These are phyloP conservation scores for Stegophylla sp. DNA, from an alignment of 2,888 invertebrate genomes.

Conservation along the genomic window DNA sequence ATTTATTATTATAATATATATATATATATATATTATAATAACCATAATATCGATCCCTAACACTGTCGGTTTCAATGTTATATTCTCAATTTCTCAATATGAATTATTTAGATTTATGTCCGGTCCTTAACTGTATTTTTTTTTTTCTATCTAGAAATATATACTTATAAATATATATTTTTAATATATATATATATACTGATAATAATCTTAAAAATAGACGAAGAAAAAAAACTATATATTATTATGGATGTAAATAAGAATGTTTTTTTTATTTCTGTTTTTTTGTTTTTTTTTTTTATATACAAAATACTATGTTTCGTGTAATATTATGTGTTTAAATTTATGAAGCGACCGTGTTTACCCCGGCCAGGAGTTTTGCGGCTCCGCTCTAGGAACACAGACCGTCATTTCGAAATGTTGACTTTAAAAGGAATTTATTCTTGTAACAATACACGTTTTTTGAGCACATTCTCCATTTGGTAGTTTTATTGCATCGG, in stretches of 20 bases:
- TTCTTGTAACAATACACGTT: conserved; percentile 10
- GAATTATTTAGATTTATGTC: too few species aligned
- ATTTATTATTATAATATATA: background rate
- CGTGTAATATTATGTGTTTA: conserved; percentile 45
- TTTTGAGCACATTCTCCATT: conserved; percentile 17
- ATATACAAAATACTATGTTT: conserved; percentile 5
- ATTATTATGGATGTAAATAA: background rate
- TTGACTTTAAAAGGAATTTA: conserved; percentile 2
- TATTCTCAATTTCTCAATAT: too few species aligned
- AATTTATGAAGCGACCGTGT: conserved; percentile 25
- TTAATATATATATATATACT: background rate
- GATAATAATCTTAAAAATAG: background rate
- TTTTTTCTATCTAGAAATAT: conserved; percentile 1
- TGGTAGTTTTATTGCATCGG: conserved; percentile 15
- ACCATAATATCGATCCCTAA: too few species aligned
- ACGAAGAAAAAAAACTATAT: background rate
- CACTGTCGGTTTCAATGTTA: too few species aligned
- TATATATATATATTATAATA: too few species aligned
- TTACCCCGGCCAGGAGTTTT: background rate
- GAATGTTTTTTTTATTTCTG: background rate
- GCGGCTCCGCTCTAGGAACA: background rate
- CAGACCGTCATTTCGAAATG: background rate
- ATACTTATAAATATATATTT: background rate
- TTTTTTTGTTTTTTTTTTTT: background rate
- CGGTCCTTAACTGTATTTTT: background rate